Evolutionary conservation across 1,140 invertebrate genomes (phyloP).

Genomic region (Sycophila sp.): DNA sequence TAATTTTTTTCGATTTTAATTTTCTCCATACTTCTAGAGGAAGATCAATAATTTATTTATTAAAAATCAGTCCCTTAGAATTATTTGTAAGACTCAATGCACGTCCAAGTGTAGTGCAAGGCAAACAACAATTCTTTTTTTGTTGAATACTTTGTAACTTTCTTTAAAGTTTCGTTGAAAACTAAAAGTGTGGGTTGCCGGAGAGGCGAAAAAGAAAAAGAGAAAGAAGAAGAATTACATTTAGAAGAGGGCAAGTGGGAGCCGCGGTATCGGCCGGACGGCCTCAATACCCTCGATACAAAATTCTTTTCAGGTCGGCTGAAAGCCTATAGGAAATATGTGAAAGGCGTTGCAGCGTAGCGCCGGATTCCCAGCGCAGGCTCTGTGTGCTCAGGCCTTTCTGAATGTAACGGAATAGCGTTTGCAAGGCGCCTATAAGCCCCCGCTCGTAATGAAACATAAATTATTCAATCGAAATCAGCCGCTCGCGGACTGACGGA

Average conservation of each 20-base stretch:
- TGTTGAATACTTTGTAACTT: no score
- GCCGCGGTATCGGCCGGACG: conserved; percentile 36
- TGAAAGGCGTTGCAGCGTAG: conserved; percentile 54
- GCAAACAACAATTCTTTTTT: no score
- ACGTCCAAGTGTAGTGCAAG: no score
- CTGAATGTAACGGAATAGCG: conserved; percentile 59
- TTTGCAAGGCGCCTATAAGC: conserved; percentile 65
- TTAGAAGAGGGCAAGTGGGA: conserved; percentile 33
- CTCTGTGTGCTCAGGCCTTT: conserved; percentile 60
- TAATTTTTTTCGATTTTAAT: no score
- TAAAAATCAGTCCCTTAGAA: no score
- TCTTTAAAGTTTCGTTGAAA: conserved; percentile 22
- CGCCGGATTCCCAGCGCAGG: conserved; percentile 50
- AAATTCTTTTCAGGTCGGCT: conserved; percentile 64
- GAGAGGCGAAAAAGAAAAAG: not conserved
- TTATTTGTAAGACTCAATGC: no score
- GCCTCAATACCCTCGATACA: conserved; percentile 66
- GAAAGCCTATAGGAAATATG: conserved; percentile 66
- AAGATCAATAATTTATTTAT: no score
- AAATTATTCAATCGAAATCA: conserved; percentile 68
- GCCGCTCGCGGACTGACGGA: no score
- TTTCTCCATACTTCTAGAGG: no score
- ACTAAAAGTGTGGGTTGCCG: not conserved
- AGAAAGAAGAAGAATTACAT: conserved; percentile 43
- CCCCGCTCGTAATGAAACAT: conserved; percentile 64